Percentiles rank a stretch among this genome's conserved stretches.
Conservation (phyloP, 2,113 vertebrate genomes). For the Lethenteron camtschaticum region DNA sequence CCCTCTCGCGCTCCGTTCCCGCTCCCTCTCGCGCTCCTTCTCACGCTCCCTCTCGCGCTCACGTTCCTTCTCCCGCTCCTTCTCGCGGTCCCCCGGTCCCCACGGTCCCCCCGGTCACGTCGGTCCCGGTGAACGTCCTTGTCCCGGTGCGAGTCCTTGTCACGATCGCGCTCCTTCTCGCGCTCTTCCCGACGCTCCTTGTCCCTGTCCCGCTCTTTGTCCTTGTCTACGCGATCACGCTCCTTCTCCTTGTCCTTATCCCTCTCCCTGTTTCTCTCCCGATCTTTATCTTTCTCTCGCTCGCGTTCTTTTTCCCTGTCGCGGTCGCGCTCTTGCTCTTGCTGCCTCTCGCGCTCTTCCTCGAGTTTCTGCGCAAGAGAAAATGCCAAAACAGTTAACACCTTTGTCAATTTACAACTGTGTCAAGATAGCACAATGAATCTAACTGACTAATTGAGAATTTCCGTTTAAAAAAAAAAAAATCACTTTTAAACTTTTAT, state of each 20-base stretch:
- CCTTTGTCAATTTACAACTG: no score
- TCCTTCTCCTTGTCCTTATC: slow-evolving; percentile 52
- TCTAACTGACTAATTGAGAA: slow-evolving; percentile 10
- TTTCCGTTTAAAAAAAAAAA: slow-evolving; percentile 10
- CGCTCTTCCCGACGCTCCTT: slow-evolving; percentile 52
- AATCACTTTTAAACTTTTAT: slow-evolving; percentile 23
- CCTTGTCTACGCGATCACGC: slow-evolving; percentile 67
- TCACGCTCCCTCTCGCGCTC: slow-evolving; percentile 39
- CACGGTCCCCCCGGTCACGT: slow-evolving; percentile 57
- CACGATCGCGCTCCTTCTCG: slow-evolving; percentile 58
- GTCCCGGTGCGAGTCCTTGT: slow-evolving; percentile 46
- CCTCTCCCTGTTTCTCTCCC: slow-evolving; percentile 82
- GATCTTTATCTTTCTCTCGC: slow-evolving; percentile 9
- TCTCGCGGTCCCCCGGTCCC: slow-evolving; percentile 64
- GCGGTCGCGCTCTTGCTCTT: slow-evolving; percentile 29
- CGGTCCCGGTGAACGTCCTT: slow-evolving; percentile 37
- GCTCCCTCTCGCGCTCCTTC: slow-evolving; percentile 50
- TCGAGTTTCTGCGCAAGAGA: slow-evolving; percentile 93
- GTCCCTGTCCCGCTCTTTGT: slow-evolving; percentile 71
- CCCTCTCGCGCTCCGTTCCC: slow-evolving; percentile 59
- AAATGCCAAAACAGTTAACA: slow-evolving; percentile 16
- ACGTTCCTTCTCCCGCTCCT: slow-evolving; percentile 80
- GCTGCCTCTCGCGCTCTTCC: slow-evolving; percentile 30
- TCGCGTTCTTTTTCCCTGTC: slow-evolving; percentile 62
- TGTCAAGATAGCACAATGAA: neutral